These are phyloP conservation scores for Sebastes oblongus DNA, from an alignment of 2,797 vertebrate genomes.

Conservation along the genomic window DNA sequence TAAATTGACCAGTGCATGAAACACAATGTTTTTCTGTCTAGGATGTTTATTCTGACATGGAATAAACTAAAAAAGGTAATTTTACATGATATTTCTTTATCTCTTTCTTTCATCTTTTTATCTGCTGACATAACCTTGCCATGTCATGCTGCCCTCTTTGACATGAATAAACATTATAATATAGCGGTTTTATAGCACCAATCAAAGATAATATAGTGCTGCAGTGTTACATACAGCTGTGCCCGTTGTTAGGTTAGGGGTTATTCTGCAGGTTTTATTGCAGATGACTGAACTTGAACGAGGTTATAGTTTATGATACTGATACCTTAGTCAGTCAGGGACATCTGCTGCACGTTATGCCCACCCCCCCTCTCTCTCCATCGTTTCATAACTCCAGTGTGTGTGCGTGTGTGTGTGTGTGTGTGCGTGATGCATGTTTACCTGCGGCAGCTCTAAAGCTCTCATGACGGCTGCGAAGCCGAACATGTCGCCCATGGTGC, in stretches of 20 bases:
- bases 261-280: background rate
- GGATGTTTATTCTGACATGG: background rate
- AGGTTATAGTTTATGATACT: no score
- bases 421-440: constrained; percentile 48
- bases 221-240: background rate
- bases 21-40: background rate
- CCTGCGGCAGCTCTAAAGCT: constrained; percentile 93
- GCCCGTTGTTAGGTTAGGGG: background rate
- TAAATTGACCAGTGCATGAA: no score
- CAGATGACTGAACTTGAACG: background rate
- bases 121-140: background rate
- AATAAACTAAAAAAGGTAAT: background rate
- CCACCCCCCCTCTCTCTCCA: background rate
- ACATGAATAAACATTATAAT: background rate
- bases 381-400: background rate
- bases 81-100: background rate
- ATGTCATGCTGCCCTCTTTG: background rate
- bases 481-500: constrained; percentile 93
- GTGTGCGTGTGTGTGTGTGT: no score
- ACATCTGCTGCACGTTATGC: background rate
- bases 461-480: constrained; percentile 94
- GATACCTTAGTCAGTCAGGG: no score
- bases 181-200: background rate
- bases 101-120: no score
- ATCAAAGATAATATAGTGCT: background rate